A percentile compares a stretch with the other conserved stretches of the same genome.
Conservation (phyloP, 2,888 invertebrate species). For the Standfussiana lucernea region DNA sequence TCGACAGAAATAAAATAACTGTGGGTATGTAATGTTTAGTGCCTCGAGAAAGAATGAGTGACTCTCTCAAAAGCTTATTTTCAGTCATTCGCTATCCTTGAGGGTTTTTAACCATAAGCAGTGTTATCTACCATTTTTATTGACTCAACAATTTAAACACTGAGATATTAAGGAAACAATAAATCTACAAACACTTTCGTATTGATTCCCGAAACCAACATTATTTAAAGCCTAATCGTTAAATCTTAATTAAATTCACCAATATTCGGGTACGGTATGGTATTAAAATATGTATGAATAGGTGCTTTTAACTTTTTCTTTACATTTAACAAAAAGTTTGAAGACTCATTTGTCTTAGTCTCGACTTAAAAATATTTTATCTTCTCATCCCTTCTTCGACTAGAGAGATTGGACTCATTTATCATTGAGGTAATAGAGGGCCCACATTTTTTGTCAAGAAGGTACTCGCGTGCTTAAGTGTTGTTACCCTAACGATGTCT, state of each 20-base stretch:
- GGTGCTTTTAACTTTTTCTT: too few species aligned
- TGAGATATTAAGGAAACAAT: background rate
- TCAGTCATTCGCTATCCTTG: background rate
- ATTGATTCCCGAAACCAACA: background rate
- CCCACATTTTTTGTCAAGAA: conserved; percentile 19
- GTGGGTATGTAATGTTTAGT: background rate
- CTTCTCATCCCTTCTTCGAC: background rate
- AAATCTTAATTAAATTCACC: too few species aligned
- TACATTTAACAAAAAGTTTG: background rate
- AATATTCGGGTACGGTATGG: too few species aligned
- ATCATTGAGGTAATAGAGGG: conserved; percentile 11
- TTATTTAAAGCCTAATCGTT: too few species aligned
- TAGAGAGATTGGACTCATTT: conserved; percentile 14
- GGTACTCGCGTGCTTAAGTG: conserved; percentile 10
- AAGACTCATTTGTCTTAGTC: conserved; percentile 3
- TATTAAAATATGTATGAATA: too few species aligned
- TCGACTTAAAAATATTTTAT: background rate
- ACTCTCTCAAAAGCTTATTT: background rate
- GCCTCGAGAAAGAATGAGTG: background rate
- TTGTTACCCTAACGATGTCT: conserved; percentile 30
- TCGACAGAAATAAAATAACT: too few species aligned
- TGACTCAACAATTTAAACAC: background rate
- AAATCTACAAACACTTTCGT: background rate
- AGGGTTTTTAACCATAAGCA: too few species aligned
- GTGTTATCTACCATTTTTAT: background rate